These are phyloP conservation scores for Gulo gulo DNA, from an alignment of 2,113 vertebrate genomes.

Conservation along the genomic window DNA sequence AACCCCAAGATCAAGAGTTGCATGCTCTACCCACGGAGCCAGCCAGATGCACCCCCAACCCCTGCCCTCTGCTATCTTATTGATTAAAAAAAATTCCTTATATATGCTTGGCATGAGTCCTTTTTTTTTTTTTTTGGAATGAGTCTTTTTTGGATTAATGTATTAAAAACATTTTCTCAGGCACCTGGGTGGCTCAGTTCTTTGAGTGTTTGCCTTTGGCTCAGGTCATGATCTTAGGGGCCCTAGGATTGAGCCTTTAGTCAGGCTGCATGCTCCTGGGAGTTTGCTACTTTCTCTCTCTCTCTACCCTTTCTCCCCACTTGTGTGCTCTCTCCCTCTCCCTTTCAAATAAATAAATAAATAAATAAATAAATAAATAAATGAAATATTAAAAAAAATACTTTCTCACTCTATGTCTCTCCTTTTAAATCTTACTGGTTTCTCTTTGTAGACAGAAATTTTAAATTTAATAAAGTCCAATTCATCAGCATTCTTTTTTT, in stretches of 20 bases:
- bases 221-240: too few species aligned
- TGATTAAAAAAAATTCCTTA: neutral
- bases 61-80: neutral
- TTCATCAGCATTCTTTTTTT: neutral
- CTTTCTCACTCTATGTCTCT: neutral
- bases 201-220: too few species aligned
- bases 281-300: too few species aligned
- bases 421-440: neutral
- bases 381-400: neutral
- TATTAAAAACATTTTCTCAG: neutral
- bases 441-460: neutral
- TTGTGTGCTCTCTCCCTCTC: too few species aligned
- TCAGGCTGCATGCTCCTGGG: too few species aligned
- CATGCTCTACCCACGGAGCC: neutral
- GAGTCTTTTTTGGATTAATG: neutral
- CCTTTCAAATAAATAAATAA: too few species aligned
- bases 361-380: neutral
- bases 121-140: neutral
- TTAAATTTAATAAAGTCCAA: neutral
- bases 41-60: accelerated
- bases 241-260: too few species aligned
- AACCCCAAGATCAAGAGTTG: neutral
- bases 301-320: too few species aligned
- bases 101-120: neutral
- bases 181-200: too few species aligned